Evolutionary conservation across 2,888 invertebrate species (phyloP).

Genomic region (Prionchulus punctatus): DNA sequence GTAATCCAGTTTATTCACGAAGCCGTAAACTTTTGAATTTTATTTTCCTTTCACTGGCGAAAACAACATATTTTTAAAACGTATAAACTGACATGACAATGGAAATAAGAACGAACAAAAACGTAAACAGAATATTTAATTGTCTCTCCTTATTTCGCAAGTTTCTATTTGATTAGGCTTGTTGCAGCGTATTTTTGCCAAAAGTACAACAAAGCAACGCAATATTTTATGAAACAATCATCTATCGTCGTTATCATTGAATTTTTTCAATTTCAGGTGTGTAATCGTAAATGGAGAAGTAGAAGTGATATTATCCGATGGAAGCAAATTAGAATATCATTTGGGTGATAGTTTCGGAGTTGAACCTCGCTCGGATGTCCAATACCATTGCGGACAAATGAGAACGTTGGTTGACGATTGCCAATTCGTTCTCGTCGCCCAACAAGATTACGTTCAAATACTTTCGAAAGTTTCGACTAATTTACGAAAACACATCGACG

Average conservation of each 20-base stretch:
- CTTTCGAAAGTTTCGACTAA: slow-evolving; percentile 51
- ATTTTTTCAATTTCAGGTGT: slow-evolving; percentile 39
- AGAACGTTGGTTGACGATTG: slow-evolving; percentile 89
- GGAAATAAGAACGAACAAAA: too few species aligned
- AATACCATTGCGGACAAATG: slow-evolving; percentile 90
- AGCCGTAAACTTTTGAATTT: too few species aligned
- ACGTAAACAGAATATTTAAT: too few species aligned
- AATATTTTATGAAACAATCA: not conserved
- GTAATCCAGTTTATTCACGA: too few species aligned
- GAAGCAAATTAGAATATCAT: slow-evolving; percentile 24
- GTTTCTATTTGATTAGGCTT: too few species aligned
- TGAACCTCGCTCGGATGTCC: slow-evolving; percentile 80
- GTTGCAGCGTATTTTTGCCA: too few species aligned
- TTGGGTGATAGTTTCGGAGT: slow-evolving; percentile 67
- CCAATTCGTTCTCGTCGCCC: slow-evolving; percentile 96
- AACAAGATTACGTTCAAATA: slow-evolving; percentile 80
- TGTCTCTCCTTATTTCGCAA: too few species aligned
- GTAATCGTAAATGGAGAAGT: slow-evolving; percentile 95
- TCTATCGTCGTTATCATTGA: not conserved
- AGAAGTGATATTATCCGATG: slow-evolving; percentile 58
- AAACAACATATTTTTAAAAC: too few species aligned
- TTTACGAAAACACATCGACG: slow-evolving; percentile 62
- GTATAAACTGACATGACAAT: too few species aligned
- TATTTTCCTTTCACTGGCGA: too few species aligned
- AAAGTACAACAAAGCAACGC: not conserved